These are phyloP conservation scores for Microctenopoma stevenorrisi DNA, from an alignment of 2,797 vertebrate species.

Conservation along the genomic window DNA sequence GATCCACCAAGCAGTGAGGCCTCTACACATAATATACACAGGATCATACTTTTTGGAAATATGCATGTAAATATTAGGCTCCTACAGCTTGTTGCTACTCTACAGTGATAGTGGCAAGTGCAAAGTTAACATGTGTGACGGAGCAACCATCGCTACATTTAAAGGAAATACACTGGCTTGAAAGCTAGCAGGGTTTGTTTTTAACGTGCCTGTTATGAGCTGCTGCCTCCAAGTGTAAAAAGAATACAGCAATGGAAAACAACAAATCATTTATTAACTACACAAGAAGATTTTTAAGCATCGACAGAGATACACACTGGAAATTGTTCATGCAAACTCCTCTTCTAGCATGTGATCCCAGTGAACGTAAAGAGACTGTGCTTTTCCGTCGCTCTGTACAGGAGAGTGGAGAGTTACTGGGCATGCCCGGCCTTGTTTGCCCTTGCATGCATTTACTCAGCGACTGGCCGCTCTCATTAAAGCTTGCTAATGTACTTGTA, in stretches of 20 bases:
- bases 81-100: no score
- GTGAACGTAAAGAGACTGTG: conserved; percentile 5
- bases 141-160: neutral
- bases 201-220: neutral
- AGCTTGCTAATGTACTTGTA: conserved; percentile 99
- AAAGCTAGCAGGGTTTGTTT: neutral
- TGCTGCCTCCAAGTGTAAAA: no score
- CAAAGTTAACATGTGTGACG: no score
- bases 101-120: no score
- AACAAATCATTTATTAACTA: neutral
- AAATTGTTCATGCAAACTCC: neutral
- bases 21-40: no score
- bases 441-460: conserved; percentile 95
- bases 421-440: conserved; percentile 73
- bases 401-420: conserved; percentile 45
- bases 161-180: no score
- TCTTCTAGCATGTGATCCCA: neutral
- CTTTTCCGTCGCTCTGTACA: neutral
- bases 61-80: no score
- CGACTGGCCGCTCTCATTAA: conserved; percentile 97
- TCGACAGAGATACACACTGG: no score
- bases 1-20: no score
- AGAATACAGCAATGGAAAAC: neutral
- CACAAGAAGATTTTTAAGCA: neutral
- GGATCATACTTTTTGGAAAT: neutral